These are phyloP conservation scores for Colinus virginianus DNA, from an alignment of 2,113 vertebrate genomes.

Conservation along the genomic window DNA sequence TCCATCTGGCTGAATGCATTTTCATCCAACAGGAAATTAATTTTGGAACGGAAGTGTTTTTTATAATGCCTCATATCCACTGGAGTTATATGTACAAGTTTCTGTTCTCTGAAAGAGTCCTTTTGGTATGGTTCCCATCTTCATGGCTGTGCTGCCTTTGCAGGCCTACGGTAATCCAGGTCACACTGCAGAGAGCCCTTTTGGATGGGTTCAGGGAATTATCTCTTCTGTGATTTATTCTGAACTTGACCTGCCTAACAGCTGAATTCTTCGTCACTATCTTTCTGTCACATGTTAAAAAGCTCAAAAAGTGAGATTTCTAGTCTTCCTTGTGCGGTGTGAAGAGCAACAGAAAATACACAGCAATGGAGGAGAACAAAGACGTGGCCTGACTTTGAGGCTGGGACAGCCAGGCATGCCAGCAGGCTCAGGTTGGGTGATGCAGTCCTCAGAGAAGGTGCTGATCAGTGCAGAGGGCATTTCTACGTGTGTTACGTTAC, in stretches of 20 bases:
- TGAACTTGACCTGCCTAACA: constrained; percentile 2
- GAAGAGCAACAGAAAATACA: background rate
- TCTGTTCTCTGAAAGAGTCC: background rate
- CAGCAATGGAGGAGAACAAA: background rate
- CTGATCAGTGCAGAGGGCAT: background rate
- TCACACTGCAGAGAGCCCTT: background rate
- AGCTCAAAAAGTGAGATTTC: background rate
- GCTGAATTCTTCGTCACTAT: constrained; percentile 10
- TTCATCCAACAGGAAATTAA: constrained; percentile 28
- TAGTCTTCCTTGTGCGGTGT: background rate
- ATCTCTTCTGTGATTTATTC: background rate
- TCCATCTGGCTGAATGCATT: constrained; percentile 4
- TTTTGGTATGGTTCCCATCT: background rate
- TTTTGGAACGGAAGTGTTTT: background rate
- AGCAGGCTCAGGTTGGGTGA: background rate
- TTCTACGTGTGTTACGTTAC: background rate
- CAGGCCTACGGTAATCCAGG: background rate
- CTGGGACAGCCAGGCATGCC: background rate
- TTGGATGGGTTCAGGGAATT: background rate
- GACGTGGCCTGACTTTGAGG: background rate
- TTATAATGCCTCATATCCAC: background rate
- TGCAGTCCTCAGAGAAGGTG: background rate
- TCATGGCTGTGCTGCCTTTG: background rate
- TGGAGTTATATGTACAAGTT: background rate
- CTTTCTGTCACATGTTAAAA: background rate